A percentile compares a stretch with the other conserved stretches of the same genome.
Conservation (phyloP, 2,113 vertebrate genomes). For the Ictalurus furcatus region DNA sequence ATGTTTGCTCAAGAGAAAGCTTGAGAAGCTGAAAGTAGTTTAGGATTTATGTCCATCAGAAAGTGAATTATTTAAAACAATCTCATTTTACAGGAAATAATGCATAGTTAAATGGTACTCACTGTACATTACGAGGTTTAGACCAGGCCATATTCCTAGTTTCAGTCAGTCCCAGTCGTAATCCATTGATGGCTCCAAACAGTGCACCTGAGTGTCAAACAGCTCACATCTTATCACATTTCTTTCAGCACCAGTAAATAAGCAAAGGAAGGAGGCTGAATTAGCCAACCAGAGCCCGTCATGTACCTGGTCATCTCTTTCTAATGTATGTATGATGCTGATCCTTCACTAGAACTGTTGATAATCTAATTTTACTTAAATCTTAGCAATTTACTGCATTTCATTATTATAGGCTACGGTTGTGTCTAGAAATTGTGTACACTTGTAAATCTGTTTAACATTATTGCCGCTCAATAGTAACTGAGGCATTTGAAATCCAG, state of each 20-base stretch:
- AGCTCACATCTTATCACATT: background rate
- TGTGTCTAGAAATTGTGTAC: background rate
- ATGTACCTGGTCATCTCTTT: background rate
- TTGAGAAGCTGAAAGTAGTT: background rate
- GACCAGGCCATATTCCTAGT: slow-evolving; percentile 85
- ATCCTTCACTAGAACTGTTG: background rate
- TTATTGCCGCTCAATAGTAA: background rate
- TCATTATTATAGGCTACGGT: background rate
- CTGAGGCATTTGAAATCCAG: background rate
- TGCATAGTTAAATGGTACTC: slow-evolving; percentile 61
- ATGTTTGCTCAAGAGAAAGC: background rate
- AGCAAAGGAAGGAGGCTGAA: background rate
- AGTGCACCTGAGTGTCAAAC: slow-evolving; percentile 72
- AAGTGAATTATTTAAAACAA: background rate
- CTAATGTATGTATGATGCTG: background rate
- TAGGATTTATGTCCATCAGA: background rate
- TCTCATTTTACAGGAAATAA: background rate
- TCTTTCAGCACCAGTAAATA: background rate
- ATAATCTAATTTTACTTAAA: background rate
- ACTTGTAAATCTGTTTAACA: background rate
- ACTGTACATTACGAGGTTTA: slow-evolving; percentile 88
- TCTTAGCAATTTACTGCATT: background rate
- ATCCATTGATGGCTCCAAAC: slow-evolving; percentile 82
- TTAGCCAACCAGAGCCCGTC: background rate
- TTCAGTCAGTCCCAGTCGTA: slow-evolving; percentile 82